These are phyloP conservation scores for Anoplopoma fimbria DNA, from an alignment of 2,113 vertebrate genomes.

Conservation along the genomic window DNA sequence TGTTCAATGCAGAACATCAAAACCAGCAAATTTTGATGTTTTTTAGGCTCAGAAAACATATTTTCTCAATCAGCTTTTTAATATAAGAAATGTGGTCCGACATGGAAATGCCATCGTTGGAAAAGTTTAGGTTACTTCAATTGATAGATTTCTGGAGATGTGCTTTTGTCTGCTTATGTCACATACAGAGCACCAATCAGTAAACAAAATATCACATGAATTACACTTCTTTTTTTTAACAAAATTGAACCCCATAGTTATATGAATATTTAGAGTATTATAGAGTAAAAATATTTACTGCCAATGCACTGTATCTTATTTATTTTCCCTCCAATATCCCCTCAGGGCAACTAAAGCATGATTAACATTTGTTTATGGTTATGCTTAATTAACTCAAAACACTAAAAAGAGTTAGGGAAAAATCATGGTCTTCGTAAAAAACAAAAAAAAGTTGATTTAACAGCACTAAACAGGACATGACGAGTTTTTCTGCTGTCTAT, in stretches of 20 bases:
- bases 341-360: not conserved
- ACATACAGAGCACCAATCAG: too few species aligned
- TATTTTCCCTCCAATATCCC: not conserved
- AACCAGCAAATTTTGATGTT: not conserved
- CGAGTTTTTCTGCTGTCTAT: not conserved
- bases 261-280: not conserved
- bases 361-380: not conserved
- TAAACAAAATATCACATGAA: not conserved
- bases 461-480: not conserved
- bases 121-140: not conserved
- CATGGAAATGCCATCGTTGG: not conserved
- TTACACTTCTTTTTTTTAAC: not conserved
- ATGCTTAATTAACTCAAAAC: not conserved
- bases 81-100: not conserved
- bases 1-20: not conserved
- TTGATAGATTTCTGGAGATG: not conserved
- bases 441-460: not conserved
- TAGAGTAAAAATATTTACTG: not conserved
- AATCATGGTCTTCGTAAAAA: not conserved
- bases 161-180: not conserved
- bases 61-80: not conserved
- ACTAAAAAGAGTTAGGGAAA: not conserved
- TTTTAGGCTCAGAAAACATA: not conserved
- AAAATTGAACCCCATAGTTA: not conserved
- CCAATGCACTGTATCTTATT: not conserved